phyloP scores from a whole-genome alignment of 2,113 vertebrate genomes.

The Aptenodytes patagonicus region DNA sequence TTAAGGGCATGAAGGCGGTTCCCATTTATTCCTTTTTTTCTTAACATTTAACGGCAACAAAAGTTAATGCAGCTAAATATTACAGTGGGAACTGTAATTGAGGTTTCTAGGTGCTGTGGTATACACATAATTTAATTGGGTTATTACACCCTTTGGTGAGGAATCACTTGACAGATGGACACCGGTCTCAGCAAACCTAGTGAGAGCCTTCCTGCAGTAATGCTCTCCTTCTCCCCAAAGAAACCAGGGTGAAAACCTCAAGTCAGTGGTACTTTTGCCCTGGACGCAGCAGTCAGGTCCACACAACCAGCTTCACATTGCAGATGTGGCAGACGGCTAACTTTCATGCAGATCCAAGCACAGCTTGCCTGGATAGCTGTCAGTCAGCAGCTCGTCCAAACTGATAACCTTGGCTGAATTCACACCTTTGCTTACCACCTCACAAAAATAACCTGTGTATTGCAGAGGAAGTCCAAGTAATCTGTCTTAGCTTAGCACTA shows the following conservation, averaged over 20 bases:
- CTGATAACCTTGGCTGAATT: not conserved
- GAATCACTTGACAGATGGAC: not conserved
- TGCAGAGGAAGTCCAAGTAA: not conserved
- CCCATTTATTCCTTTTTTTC: not conserved
- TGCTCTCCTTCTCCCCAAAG: not conserved
- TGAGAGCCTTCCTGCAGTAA: not conserved
- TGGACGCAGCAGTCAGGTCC: not conserved
- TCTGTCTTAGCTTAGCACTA: not conserved
- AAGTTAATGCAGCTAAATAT: not conserved
- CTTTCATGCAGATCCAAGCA: not conserved
- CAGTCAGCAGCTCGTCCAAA: not conserved
- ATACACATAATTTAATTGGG: not conserved
- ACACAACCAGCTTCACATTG: not conserved
- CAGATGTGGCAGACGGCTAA: not conserved
- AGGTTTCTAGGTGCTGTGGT: not conserved
- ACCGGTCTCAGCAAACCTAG: not conserved
- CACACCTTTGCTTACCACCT: not conserved
- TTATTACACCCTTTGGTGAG: not conserved
- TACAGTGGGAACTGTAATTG: not conserved
- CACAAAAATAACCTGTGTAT: not conserved
- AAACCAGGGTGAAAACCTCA: not conserved
- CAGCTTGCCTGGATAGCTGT: not conserved
- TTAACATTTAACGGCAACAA: not conserved
- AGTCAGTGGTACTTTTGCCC: not conserved
- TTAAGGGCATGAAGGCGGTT: not conserved